phyloP scores from a whole-genome alignment of 2,888 invertebrate species.

The Beris morrisii region DNA sequence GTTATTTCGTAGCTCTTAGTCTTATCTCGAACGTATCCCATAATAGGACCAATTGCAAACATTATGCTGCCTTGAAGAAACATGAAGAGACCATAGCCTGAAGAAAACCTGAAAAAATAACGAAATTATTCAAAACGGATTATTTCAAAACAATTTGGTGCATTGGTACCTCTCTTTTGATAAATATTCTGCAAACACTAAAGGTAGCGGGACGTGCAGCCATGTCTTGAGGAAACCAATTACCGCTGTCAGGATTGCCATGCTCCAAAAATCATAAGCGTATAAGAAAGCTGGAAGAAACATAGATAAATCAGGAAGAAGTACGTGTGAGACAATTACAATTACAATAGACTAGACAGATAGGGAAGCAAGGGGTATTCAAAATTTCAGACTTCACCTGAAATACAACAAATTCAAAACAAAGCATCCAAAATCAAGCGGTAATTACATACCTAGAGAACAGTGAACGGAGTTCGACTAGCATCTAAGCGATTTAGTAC shows the following conservation, averaged over 20 bases:
- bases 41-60: conserved; percentile 68
- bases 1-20: conserved; percentile 69
- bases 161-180: conserved; percentile 60
- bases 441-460: too few species aligned
- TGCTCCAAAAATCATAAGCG: conserved; percentile 59
- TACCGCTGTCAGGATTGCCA: conserved; percentile 63
- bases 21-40: conserved; percentile 64
- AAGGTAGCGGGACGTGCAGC: conserved; percentile 68
- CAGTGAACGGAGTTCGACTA: too few species aligned
- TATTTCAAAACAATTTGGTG: too few species aligned
- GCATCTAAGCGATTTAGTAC: too few species aligned
- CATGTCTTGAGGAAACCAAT: conserved; percentile 72
- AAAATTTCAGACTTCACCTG: too few species aligned
- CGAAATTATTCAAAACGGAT: background rate
- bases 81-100: conserved; percentile 73
- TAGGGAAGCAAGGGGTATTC: too few species aligned
- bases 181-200: conserved; percentile 70
- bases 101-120: conserved; percentile 61
- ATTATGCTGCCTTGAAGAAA: conserved; percentile 70
- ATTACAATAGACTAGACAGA: too few species aligned
- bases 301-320: too few species aligned
- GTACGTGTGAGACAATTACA: too few species aligned
- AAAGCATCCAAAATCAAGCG: too few species aligned
- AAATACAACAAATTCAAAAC: too few species aligned
- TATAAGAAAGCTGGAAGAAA: conserved; percentile 58